These are phyloP conservation scores for Hydropsyche tenuis DNA, from an alignment of 1,140 invertebrate species.

Conservation along the genomic window DNA sequence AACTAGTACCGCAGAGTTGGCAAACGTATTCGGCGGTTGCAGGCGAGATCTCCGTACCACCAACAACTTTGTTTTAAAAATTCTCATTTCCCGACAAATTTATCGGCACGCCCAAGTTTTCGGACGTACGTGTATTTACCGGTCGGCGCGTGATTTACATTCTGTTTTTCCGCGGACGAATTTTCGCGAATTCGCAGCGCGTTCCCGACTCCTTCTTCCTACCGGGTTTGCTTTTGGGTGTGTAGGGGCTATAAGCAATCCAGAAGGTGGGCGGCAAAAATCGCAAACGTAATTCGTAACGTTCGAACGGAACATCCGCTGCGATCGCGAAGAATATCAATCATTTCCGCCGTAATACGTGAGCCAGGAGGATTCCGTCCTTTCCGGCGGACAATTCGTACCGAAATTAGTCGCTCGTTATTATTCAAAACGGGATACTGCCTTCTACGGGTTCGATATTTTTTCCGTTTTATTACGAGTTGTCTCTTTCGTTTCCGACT, in stretches of 20 bases:
- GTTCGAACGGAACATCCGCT: neutral
- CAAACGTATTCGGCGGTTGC: neutral
- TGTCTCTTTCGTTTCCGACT: neutral
- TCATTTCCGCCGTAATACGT: neutral
- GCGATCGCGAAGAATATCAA: neutral
- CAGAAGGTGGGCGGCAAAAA: neutral
- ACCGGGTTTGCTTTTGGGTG: too few species aligned
- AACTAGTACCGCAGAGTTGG: neutral
- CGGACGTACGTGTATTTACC: slow-evolving; percentile 29
- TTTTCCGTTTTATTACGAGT: too few species aligned
- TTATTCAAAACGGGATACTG: slow-evolving; percentile 5
- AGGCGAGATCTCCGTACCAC: neutral
- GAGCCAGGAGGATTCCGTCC: neutral
- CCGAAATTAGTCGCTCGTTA: slow-evolving; percentile 12
- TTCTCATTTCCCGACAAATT: slow-evolving; percentile 31
- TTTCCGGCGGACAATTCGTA: neutral
- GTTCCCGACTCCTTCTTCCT: neutral
- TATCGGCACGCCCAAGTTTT: slow-evolving; percentile 21
- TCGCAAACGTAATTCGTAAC: slow-evolving; percentile 20
- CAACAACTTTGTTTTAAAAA: slow-evolving; percentile 25
- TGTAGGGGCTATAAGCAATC: too few species aligned
- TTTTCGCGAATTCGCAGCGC: slow-evolving; percentile 2
- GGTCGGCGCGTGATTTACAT: slow-evolving; percentile 33
- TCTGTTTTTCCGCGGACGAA: slow-evolving; percentile 25
- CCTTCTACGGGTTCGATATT: too few species aligned